These are phyloP conservation scores for Gymnogyps californianus DNA, from an alignment of 2,113 vertebrate genomes.

Conservation along the genomic window DNA sequence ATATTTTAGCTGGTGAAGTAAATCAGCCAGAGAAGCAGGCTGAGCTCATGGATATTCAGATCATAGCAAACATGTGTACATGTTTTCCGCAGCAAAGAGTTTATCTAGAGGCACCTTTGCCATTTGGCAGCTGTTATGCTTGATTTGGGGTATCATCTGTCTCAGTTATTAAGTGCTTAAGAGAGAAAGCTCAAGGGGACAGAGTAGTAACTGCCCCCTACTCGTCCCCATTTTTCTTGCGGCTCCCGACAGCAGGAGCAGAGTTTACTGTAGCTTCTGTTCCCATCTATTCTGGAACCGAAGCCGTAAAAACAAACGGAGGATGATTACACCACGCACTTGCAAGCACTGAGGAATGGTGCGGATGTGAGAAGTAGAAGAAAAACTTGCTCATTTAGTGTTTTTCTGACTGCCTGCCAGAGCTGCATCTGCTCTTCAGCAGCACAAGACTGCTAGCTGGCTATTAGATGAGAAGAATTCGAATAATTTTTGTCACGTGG, in stretches of 20 bases:
- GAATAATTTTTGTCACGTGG: neutral
- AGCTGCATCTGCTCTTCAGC: conserved; percentile 19
- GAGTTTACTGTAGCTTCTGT: neutral
- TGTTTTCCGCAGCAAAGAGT: neutral
- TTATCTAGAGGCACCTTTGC: neutral
- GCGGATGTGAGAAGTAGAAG: neutral
- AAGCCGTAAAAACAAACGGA: neutral
- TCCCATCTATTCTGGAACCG: neutral
- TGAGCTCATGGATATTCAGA: neutral
- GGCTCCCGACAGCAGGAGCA: neutral
- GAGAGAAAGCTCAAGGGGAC: neutral
- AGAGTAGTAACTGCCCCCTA: neutral
- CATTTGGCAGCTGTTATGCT: neutral
- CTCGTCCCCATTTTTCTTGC: accelerated
- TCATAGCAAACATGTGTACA: neutral
- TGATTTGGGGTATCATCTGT: neutral
- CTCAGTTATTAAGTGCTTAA: neutral
- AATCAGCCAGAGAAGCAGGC: neutral
- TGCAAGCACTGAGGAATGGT: neutral
- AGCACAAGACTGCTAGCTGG: neutral
- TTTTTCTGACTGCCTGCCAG: conserved; percentile 38
- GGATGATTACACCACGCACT: neutral
- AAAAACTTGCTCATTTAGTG: conserved; percentile 38
- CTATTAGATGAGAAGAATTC: neutral
- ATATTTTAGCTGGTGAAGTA: neutral